A percentile compares a stretch with the other conserved stretches of the same genome.
Conservation (phyloP, 2,888 invertebrate genomes). For the Ennomos quercinarius region DNA sequence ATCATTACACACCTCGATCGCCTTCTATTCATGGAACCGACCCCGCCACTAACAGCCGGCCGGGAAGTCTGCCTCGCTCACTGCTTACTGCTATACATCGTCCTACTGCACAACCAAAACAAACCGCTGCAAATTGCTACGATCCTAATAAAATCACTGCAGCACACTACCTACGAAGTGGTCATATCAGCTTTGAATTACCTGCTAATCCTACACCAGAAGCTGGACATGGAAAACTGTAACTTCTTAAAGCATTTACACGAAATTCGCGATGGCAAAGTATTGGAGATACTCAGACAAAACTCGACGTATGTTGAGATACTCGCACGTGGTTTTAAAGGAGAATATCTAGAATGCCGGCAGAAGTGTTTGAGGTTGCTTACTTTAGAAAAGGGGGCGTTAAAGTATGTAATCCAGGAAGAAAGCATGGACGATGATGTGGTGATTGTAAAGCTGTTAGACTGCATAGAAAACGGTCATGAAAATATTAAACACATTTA, state of each 20-base stretch:
- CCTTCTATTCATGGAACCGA: neutral
- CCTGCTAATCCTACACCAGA: neutral
- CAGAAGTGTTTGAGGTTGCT: constrained; percentile 66
- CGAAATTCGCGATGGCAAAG: neutral
- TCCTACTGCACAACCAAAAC: neutral
- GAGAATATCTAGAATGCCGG: constrained; percentile 62
- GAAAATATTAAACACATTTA: constrained; percentile 5
- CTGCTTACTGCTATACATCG: constrained; percentile 48
- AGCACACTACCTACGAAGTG: constrained; percentile 3
- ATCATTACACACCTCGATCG: neutral
- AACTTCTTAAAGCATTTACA: neutral
- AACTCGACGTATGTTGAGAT: constrained; percentile 15
- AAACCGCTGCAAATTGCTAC: neutral
- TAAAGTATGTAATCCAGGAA: constrained; percentile 51
- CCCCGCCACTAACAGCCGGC: neutral
- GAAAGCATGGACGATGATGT: neutral
- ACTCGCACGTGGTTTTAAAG: constrained; percentile 70
- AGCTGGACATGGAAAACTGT: neutral
- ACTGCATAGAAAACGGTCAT: constrained; percentile 46
- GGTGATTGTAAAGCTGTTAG: constrained; percentile 52
- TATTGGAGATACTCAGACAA: neutral
- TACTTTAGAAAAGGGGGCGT: constrained; percentile 55
- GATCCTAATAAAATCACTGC: neutral
- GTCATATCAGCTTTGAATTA: neutral
- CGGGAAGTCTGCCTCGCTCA: constrained; percentile 4